phyloP scores from a whole-genome alignment of 2,797 vertebrate species.

The Periophthalmus magnuspinnatus region DNA sequence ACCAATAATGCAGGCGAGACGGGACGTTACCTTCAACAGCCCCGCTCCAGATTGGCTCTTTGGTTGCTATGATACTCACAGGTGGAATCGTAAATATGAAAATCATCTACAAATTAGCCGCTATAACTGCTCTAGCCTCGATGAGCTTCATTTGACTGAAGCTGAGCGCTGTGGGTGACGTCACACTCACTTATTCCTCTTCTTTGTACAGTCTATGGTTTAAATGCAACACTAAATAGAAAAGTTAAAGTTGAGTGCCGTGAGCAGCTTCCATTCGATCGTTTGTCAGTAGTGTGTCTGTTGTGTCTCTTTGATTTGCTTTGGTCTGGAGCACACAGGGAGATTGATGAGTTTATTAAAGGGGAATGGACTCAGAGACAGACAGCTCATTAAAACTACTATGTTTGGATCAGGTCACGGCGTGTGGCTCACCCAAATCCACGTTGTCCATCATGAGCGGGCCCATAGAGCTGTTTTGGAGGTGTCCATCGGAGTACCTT shows the following conservation, averaged over 20 bases:
- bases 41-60: no score
- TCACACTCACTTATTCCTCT: no score
- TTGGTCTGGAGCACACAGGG: constrained; percentile 53
- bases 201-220: not conserved
- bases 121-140: no score
- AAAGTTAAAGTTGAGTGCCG: constrained; percentile 11
- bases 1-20: no score
- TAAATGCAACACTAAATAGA: constrained; percentile 12
- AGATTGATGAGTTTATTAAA: constrained; percentile 76
- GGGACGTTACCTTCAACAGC: no score
- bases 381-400: constrained; percentile 63
- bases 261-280: constrained; percentile 46
- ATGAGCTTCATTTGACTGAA: no score
- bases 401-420: constrained; percentile 51
- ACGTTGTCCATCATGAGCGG: constrained; percentile 46
- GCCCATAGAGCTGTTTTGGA: constrained; percentile 24
- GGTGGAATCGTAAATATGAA: no score
- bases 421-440: constrained; percentile 27
- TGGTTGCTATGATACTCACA: no score
- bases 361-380: constrained; percentile 59
- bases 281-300: constrained; percentile 29
- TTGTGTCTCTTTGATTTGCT: constrained; percentile 42
- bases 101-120: no score
- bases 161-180: no score
- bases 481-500: constrained; percentile 14